phyloP scores from a whole-genome alignment of 2,797 vertebrate genomes.

The Hylomyscus alleni region DNA sequence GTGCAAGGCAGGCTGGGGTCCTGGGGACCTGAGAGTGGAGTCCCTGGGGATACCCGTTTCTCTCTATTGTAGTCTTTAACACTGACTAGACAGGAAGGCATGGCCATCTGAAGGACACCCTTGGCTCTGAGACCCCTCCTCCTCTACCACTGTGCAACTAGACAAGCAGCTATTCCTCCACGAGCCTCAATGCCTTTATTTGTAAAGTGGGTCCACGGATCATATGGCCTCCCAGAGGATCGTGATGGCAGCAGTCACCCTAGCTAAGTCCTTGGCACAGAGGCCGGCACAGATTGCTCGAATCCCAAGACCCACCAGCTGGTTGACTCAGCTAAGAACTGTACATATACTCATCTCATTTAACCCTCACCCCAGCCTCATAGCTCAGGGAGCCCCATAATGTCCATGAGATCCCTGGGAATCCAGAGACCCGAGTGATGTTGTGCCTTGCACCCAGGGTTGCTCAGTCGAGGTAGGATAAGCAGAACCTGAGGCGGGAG shows the following conservation, averaged over 20 bases:
- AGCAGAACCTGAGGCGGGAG: neutral
- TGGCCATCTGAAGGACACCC: neutral
- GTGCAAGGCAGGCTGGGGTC: neutral
- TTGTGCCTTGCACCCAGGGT: neutral
- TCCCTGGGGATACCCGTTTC: neutral
- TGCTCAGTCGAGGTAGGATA: neutral
- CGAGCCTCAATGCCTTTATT: neutral
- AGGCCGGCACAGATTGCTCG: fast-evolving
- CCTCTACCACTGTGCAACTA: neutral
- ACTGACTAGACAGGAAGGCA: neutral
- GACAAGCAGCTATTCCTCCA: neutral
- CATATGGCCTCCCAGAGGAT: neutral
- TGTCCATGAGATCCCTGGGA: neutral
- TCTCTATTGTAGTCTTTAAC: neutral
- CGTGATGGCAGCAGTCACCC: neutral
- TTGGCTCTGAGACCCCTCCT: neutral
- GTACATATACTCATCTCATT: neutral
- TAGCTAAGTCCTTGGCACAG: neutral
- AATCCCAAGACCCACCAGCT: neutral
- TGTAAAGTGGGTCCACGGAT: neutral
- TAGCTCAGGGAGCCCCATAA: neutral
- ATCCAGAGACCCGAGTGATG: neutral
- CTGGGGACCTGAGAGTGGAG: too few relatives aligned
- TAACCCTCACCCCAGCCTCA: neutral
- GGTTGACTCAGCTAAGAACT: neutral